phyloP scores from a whole-genome alignment of 2,888 invertebrate species.

The Diadegma fenestrale region DNA sequence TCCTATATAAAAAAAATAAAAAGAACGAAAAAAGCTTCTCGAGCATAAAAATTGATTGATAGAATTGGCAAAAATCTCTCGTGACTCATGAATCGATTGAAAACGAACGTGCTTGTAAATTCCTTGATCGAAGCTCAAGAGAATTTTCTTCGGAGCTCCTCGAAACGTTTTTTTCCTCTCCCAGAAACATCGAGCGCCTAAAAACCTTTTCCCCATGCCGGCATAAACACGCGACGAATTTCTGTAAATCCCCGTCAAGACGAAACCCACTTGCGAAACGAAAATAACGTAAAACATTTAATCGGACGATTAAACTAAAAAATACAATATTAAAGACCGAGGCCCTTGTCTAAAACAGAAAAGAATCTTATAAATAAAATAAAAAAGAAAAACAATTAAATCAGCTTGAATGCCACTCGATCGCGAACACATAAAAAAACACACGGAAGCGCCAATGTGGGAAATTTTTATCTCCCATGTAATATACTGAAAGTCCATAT shows the following conservation, averaged over 20 bases:
- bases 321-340: constrained; percentile 40
- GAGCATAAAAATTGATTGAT: constrained; percentile 65
- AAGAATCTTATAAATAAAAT: constrained; percentile 25
- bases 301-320: constrained; percentile 30
- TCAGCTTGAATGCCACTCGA: constrained; percentile 66
- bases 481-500: constrained; percentile 82
- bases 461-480: constrained; percentile 74
- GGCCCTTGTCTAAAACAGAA: constrained; percentile 29
- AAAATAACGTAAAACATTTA: constrained; percentile 9
- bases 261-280: constrained; percentile 19
- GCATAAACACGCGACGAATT: neutral
- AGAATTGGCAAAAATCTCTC: constrained; percentile 63
- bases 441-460: constrained; percentile 65
- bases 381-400: constrained; percentile 14
- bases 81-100: neutral
- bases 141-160: neutral
- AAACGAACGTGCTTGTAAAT: neutral
- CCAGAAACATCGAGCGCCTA: neutral
- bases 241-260: constrained; percentile 28
- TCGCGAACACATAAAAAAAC: constrained; percentile 59
- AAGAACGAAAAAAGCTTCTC: constrained; percentile 61
- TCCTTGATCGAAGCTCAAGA: neutral
- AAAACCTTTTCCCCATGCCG: neutral
- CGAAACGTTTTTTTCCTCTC: neutral
- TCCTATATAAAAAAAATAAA: constrained; percentile 73